Evolutionary conservation across 2,797 vertebrate species (phyloP).

Genomic region (Girardinus metallicus): DNA sequence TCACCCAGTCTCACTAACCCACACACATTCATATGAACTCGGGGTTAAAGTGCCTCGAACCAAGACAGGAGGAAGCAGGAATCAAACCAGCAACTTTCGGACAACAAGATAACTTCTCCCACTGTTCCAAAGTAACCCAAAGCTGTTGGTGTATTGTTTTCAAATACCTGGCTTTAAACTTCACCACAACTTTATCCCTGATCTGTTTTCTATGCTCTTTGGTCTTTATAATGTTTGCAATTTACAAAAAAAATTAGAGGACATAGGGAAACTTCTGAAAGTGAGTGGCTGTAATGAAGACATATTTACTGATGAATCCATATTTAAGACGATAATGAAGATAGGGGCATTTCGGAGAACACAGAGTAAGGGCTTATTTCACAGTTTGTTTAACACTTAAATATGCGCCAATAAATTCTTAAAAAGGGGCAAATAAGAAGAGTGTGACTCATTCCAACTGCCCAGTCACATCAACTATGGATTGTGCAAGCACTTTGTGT

Average conservation of each 20-base stretch:
- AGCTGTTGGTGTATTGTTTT: background rate
- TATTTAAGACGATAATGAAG: background rate
- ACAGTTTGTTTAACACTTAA: background rate
- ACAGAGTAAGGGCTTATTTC: background rate
- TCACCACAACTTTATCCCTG: background rate
- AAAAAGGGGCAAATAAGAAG: background rate
- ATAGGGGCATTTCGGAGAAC: background rate
- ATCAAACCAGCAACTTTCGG: background rate
- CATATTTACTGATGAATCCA: background rate
- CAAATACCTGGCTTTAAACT: background rate
- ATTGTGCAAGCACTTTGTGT: background rate
- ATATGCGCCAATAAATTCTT: background rate
- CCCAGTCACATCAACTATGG: background rate
- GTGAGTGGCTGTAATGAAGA: background rate
- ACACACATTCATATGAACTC: background rate
- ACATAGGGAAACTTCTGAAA: background rate
- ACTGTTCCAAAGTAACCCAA: background rate
- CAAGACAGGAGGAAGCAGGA: background rate
- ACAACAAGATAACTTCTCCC: background rate
- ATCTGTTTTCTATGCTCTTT: background rate
- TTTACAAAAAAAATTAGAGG: background rate
- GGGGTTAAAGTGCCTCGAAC: background rate
- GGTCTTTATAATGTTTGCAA: background rate
- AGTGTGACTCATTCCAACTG: background rate
- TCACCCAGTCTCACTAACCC: background rate